Evolutionary conservation across 2,888 invertebrate species (phyloP).

Genomic region (Entomobrya proxima): DNA sequence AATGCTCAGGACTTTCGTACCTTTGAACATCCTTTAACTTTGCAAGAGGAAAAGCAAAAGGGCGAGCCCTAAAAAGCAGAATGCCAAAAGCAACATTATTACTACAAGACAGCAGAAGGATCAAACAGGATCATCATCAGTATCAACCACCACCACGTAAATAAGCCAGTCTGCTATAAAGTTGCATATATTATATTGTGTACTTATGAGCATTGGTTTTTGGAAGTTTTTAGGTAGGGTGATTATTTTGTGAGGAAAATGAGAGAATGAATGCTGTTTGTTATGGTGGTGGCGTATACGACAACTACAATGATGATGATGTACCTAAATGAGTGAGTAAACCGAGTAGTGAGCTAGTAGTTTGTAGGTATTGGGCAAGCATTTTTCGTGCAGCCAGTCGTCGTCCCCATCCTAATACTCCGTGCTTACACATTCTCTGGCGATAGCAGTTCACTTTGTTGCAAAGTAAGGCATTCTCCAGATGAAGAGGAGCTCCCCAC

Average conservation of each 20-base stretch:
- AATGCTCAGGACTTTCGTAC: no score
- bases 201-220: conserved; percentile 10
- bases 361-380: conserved; percentile 42
- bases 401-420: not conserved
- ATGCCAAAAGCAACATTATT: conserved; percentile 31
- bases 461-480: conserved; percentile 33
- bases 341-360: conserved; percentile 1
- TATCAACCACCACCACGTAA: conserved; percentile 24
- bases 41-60: conserved; percentile 16
- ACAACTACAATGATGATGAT: not conserved
- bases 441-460: not conserved
- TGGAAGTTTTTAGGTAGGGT: conserved; percentile 29
- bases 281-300: not conserved
- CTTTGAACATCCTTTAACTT: not conserved
- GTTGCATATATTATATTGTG: not conserved
- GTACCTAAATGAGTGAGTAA: conserved; percentile 41
- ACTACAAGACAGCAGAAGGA: not conserved
- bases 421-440: not conserved
- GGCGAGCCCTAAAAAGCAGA: conserved; percentile 31
- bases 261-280: conserved; percentile 5
- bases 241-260: conserved; percentile 18
- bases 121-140: conserved; percentile 36
- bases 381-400: not conserved
- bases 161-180: not conserved
- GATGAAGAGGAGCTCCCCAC: conserved; percentile 7